These are phyloP conservation scores for Hydroisotoma schaefferi DNA, from an alignment of 2,888 invertebrate genomes.

Conservation along the genomic window DNA sequence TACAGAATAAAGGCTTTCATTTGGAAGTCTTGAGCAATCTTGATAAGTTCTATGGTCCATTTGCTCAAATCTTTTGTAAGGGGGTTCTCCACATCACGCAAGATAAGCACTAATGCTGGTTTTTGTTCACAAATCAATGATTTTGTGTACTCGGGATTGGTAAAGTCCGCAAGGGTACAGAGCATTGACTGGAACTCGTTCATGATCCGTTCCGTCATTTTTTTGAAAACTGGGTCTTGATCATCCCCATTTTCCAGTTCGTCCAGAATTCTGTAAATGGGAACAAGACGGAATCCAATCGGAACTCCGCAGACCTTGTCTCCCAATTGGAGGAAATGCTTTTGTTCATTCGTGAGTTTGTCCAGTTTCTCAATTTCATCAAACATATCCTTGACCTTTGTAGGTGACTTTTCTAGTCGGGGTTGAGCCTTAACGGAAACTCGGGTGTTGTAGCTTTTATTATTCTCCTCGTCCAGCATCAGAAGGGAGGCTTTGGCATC, in stretches of 20 bases:
- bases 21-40: not conserved
- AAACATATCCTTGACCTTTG: conserved; percentile 3
- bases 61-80: conserved; percentile 1
- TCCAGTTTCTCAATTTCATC: conserved; percentile 7
- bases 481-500: conserved; percentile 10
- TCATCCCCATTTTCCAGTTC: too few relatives aligned
- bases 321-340: conserved; percentile 9
- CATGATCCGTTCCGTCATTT: not conserved
- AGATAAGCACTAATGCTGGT: not conserved
- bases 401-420: not conserved
- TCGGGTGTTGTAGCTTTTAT: not conserved
- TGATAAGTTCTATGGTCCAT: not conserved
- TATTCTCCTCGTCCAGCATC: not conserved
- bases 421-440: conserved; percentile 3
- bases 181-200: conserved; percentile 10
- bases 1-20: not conserved
- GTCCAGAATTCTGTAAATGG: not conserved
- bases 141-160: not conserved
- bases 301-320: conserved; percentile 15
- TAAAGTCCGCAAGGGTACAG: conserved; percentile 9
- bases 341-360: not conserved
- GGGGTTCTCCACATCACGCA: conserved; percentile 12
- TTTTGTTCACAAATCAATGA: conserved; percentile 4
- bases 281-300: conserved; percentile 9
- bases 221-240: too few relatives aligned